phyloP scores from a whole-genome alignment of 2,888 invertebrate genomes.

The Cosmia trapezina region DNA sequence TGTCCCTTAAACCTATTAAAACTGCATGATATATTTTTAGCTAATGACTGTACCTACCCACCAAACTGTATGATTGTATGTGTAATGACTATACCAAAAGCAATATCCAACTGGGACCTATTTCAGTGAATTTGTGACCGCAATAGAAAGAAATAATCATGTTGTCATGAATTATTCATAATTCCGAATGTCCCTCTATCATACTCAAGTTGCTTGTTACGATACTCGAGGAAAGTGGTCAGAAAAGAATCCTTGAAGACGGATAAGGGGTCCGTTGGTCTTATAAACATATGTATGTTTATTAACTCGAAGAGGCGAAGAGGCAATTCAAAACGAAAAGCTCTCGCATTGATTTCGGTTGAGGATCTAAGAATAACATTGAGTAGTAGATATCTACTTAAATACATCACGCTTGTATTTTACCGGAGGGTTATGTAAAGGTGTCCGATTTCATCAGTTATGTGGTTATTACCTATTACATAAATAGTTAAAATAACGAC shows the following conservation, averaged over 20 bases:
- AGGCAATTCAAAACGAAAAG: slow-evolving; percentile 4
- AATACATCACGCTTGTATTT: too few relatives aligned
- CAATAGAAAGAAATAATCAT: slow-evolving; percentile 40
- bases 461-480: too few relatives aligned
- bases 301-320: neutral
- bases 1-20: neutral
- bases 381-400: too few relatives aligned
- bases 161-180: slow-evolving; percentile 53
- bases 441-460: too few relatives aligned
- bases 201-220: slow-evolving; percentile 45
- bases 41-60: too few relatives aligned
- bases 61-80: too few relatives aligned
- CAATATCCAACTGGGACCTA: neutral
- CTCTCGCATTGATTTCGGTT: slow-evolving; percentile 6
- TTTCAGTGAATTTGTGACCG: slow-evolving; percentile 29
- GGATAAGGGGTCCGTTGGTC: slow-evolving; percentile 22
- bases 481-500: too few relatives aligned
- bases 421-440: too few relatives aligned
- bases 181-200: slow-evolving; percentile 15
- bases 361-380: neutral
- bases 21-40: slow-evolving; percentile 8
- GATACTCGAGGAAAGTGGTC: slow-evolving; percentile 34
- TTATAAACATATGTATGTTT: slow-evolving; percentile 25
- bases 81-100: neutral
- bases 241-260: slow-evolving; percentile 27